These are phyloP conservation scores for Illadopsis cleaveri DNA, from an alignment of 2,113 vertebrate species.

Conservation along the genomic window DNA sequence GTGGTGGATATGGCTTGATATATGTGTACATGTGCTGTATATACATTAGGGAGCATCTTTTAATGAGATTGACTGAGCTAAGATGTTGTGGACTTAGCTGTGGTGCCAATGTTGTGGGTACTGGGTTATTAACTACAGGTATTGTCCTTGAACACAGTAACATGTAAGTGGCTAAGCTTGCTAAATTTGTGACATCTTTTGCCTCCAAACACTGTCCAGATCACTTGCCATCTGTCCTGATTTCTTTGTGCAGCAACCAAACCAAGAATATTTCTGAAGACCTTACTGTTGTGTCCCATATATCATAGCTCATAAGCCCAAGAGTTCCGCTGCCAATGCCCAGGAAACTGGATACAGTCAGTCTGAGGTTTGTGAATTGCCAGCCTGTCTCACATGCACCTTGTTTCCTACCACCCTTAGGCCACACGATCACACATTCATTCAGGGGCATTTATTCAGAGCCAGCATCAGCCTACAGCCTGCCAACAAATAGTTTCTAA, in stretches of 20 bases:
- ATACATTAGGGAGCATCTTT: background rate
- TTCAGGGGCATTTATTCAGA: background rate
- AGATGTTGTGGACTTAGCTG: accelerated
- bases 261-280: background rate
- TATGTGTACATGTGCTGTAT: background rate
- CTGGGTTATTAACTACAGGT: background rate
- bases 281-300: background rate
- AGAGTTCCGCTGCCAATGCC: background rate
- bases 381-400: background rate
- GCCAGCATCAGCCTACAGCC: background rate
- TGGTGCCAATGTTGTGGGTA: background rate
- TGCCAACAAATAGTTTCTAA: background rate
- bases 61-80: background rate
- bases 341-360: background rate
- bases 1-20: background rate
- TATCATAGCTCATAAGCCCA: background rate
- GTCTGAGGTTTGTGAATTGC: background rate
- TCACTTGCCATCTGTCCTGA: background rate
- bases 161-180: background rate
- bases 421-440: background rate
- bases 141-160: background rate
- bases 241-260: background rate
- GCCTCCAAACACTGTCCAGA: background rate
- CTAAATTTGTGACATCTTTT: background rate
- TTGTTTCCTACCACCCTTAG: background rate